Evolutionary conservation across 2,113 vertebrate species (phyloP), one percentile per base, ranked within the genome.

Genomic region (Heterotilapia buettikoferi): DNA sequence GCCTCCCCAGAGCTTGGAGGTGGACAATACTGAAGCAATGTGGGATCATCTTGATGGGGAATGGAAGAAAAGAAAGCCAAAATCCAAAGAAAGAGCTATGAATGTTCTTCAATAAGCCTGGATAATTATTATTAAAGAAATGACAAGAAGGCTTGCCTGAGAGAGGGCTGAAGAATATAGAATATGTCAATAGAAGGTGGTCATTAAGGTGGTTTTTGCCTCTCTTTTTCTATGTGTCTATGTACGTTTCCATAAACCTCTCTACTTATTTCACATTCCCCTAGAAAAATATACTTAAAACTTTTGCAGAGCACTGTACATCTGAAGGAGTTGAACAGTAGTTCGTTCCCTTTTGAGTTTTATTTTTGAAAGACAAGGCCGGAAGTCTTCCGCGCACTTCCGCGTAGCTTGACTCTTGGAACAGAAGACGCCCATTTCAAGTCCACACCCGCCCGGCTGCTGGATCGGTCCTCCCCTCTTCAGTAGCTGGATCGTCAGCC

Each of bases 401-500:
- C 2, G 52, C 1, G 1, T 1, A 8, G 2, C 24, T 90, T 84
- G 80, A 89, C 71, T 33, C 5, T n/a, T 26, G 36, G 52, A 45
- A 24, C 8, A 52, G 61, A 85, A 84, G 57, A 89, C 90, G 85
- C 93, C 92, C 89, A 90, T 85, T 85, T 82, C 54, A 61, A 89
- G 71, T 80, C 50, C 85, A 81, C 88, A 43, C 90, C 90, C 89
- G 29, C 87, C 68, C 87, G 85, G 87, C 88, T 33, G 83, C 84
- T 3, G 83, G 80, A 24, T 79, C 86, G 26, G 89, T 87, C 91
- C 91, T 91, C 93, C 93, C 92, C 86, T 85, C 90, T 38, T 16
- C 80, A 43, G 84, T 18, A 83, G 81, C 78, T 26, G 21, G 5
- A 57, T 88, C 63, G 47, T 73, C 91, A 43, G 76, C n/a, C 87